A percentile compares a stretch with the other conserved stretches of the same genome.
phyloP scores from a whole-genome alignment of 2,113 vertebrate genomes.

The Falco punctatus region DNA sequence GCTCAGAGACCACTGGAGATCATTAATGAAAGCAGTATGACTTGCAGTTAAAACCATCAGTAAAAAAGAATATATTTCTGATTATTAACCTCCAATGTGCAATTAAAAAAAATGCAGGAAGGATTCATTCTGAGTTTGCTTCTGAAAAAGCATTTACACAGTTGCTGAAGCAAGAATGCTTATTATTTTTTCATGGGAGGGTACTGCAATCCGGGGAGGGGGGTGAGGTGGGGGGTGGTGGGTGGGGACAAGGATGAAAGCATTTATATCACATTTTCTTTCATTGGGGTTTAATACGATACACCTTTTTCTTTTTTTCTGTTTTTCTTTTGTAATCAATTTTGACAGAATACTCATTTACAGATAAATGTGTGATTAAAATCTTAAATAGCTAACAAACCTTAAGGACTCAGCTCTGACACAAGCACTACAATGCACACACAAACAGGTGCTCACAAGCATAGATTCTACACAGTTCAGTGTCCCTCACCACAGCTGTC shows the following conservation, averaged over 20 bases:
- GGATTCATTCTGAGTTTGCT: neutral
- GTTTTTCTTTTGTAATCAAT: too few species aligned
- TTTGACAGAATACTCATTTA: neutral
- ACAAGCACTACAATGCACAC: neutral
- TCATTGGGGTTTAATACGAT: neutral
- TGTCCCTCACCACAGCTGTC: neutral
- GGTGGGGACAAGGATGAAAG: too few species aligned
- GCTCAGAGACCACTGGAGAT: neutral
- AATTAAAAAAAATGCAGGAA: neutral
- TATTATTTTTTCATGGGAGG: neutral
- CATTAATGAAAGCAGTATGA: neutral
- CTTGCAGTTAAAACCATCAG: neutral
- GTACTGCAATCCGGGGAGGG: neutral
- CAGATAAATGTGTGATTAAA: neutral
- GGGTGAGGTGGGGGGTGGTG: too few species aligned
- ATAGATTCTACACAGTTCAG: neutral
- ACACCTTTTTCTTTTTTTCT: neutral
- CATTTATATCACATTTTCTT: neutral
- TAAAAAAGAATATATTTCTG: neutral
- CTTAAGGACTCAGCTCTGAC: neutral
- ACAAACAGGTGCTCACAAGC: neutral
- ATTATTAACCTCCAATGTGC: neutral
- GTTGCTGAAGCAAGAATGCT: neutral
- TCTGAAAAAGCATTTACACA: neutral
- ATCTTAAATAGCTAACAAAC: neutral